Evolutionary conservation across 2,888 invertebrate species (phyloP).

Genomic region (Trypoxylon attenuatum): DNA sequence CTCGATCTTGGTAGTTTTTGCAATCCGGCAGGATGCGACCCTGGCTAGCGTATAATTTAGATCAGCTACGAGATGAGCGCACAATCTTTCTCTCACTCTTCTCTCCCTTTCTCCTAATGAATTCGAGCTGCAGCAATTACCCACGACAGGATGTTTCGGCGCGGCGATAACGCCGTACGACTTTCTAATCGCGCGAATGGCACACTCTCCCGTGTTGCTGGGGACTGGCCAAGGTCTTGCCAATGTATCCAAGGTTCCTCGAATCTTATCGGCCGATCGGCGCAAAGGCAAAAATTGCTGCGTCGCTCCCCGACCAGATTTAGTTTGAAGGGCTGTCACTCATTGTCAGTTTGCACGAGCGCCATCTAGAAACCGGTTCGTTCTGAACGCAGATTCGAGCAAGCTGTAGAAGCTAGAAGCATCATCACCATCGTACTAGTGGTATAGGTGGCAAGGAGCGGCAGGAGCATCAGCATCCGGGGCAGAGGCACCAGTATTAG

Average conservation of each 20-base stretch:
- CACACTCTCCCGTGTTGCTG: no score
- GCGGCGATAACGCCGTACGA: conserved; percentile 37
- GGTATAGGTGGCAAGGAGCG: no score
- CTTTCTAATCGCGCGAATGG: conserved; percentile 50
- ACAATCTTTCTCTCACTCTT: no score
- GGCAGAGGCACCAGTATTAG: conserved; percentile 9
- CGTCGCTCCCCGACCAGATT: not conserved
- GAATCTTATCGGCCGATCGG: not conserved
- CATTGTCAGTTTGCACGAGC: conserved; percentile 41
- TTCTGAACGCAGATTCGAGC: conserved; percentile 39
- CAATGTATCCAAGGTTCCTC: no score
- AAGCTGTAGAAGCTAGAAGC: conserved; percentile 27
- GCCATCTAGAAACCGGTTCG: conserved; percentile 57
- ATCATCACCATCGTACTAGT: not conserved
- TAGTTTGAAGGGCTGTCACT: conserved; percentile 49
- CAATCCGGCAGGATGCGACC: conserved; percentile 27
- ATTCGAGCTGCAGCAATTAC: conserved; percentile 41
- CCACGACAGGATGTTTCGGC: conserved; percentile 48
- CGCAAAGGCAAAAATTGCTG: not conserved
- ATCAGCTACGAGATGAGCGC: conserved; percentile 30
- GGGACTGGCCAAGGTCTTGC: no score
- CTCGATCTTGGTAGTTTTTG: conserved; percentile 14
- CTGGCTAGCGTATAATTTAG: conserved; percentile 35
- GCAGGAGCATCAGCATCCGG: conserved; percentile 1
- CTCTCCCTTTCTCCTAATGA: conserved; percentile 51